Evolutionary conservation across 2,113 vertebrate species (phyloP).

Genomic region (Caracal caracal): DNA sequence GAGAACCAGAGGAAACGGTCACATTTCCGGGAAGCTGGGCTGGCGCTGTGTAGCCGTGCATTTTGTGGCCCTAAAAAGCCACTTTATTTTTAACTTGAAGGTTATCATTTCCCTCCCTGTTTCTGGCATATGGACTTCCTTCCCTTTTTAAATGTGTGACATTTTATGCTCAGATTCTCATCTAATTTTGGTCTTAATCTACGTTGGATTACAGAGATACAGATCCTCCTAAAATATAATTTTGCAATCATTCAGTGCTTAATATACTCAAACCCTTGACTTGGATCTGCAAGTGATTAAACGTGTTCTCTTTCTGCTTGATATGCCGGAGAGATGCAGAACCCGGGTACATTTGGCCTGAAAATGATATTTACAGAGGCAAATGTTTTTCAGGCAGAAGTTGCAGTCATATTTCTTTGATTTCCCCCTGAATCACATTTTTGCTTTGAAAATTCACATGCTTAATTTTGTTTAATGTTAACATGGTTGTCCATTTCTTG

Average conservation of each 20-base stretch:
- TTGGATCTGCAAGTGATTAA: not conserved
- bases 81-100: constrained; percentile 6
- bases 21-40: not conserved
- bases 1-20: not conserved
- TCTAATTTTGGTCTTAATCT: constrained; percentile 26
- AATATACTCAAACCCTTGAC: not conserved
- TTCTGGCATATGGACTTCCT: not conserved
- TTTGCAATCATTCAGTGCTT: not conserved
- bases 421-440: not conserved
- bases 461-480: not conserved
- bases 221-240: not conserved
- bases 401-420: not conserved
- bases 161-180: not conserved
- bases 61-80: not conserved
- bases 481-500: not conserved
- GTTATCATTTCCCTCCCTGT: not conserved
- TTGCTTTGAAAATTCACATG: not conserved
- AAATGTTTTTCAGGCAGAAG: not conserved
- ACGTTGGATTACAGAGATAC: not conserved
- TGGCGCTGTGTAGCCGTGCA: not conserved
- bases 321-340: not conserved
- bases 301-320: not conserved
- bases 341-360: not conserved
- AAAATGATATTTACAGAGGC: not conserved
- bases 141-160: not conserved